Evolutionary conservation across 2,797 vertebrate genomes (phyloP).

Genomic region (Eulemur mongoz): DNA sequence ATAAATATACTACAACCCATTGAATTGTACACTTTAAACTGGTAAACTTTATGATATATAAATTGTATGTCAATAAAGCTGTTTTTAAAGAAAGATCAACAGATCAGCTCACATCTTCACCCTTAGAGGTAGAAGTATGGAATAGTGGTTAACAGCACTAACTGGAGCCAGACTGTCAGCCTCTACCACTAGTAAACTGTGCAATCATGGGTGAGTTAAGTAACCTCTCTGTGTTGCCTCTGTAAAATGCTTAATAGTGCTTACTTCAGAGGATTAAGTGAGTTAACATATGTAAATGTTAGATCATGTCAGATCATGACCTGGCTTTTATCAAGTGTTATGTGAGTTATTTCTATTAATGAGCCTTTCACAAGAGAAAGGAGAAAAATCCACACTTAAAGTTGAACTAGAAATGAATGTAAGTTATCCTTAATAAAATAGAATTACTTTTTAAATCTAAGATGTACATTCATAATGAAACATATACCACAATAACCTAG

Average conservation of each 20-base stretch:
- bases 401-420: neutral
- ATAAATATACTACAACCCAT: neutral
- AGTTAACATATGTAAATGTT: neutral
- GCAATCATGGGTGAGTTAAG: neutral
- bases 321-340: neutral
- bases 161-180: neutral
- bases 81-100: neutral
- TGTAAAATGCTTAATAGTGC: neutral
- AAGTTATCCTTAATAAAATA: neutral
- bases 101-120: neutral
- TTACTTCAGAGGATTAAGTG: neutral
- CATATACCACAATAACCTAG: neutral
- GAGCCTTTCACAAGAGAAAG: neutral
- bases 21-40: neutral
- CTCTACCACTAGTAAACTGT: neutral
- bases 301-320: neutral
- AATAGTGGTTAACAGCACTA: neutral
- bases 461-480: neutral
- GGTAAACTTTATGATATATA: neutral
- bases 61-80: neutral
- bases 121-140: neutral
- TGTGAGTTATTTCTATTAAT: neutral
- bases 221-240: neutral
- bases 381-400: neutral
- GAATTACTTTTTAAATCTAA: neutral